Evolutionary conservation across 2,113 vertebrate species (phyloP).

Genomic region (Eretmochelys imbricata): DNA sequence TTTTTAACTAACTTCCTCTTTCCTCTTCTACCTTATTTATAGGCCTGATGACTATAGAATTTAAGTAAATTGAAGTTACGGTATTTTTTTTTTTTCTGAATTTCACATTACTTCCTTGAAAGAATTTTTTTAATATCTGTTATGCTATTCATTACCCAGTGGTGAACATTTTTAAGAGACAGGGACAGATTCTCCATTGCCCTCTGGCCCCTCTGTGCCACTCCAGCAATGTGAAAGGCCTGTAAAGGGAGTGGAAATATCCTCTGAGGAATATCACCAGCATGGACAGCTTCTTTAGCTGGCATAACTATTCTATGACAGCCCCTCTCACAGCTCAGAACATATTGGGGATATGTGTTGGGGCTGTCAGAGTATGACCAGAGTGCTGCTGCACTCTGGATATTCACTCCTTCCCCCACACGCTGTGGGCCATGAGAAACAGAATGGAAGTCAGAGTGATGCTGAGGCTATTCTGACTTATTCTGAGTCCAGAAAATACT

Average conservation of each 20-base stretch:
- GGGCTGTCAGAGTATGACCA: neutral
- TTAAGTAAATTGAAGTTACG: neutral
- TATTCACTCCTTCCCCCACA: neutral
- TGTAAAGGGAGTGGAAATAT: neutral
- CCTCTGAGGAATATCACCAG: neutral
- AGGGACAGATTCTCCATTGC: neutral
- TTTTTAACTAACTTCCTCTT: neutral
- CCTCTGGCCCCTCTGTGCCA: neutral
- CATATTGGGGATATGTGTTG: conserved; percentile 6
- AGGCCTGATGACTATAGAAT: neutral
- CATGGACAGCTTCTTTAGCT: neutral
- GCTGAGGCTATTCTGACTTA: neutral
- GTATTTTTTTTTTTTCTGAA: neutral
- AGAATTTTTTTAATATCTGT: conserved; percentile 2
- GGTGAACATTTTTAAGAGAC: neutral
- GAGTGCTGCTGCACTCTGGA: neutral
- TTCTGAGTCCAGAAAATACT: neutral
- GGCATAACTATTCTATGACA: neutral
- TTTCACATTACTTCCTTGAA: neutral
- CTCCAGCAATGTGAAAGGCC: neutral
- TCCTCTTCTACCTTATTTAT: neutral
- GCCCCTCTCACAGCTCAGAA: neutral
- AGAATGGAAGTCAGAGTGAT: neutral
- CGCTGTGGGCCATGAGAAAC: neutral
- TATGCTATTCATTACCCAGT: neutral